Conservation (phyloP, 2,113 vertebrate genomes). For the Phylloscopus trochilus region DNA sequence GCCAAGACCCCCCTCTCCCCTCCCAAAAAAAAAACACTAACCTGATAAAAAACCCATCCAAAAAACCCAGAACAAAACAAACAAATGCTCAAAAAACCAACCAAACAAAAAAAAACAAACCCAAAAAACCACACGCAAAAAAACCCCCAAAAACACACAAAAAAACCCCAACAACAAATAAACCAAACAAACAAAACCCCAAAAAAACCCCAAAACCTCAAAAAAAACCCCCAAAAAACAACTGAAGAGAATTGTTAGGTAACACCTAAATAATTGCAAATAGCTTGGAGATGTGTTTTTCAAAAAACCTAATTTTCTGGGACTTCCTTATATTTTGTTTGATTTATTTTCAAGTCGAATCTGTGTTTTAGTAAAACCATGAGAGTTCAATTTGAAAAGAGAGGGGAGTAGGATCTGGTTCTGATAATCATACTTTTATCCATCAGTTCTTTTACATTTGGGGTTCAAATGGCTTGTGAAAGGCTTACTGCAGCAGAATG, state of each 20-base stretch:
- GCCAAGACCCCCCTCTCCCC: accelerated
- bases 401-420: not conserved
- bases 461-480: not conserved
- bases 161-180: too few relatives aligned
- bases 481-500: not conserved
- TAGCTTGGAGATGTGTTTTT: accelerated
- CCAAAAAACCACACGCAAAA: not conserved
- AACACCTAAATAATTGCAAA: not conserved
- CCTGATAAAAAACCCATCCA: not conserved
- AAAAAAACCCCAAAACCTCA: not conserved
- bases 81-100: accelerated
- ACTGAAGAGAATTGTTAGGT: not conserved
- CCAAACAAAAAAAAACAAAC: not conserved
- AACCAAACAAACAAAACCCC: not conserved
- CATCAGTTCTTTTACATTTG: not conserved
- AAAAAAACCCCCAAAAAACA: accelerated
- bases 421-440: not conserved
- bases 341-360: not conserved
- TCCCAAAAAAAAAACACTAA: not conserved
- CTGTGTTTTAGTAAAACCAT: not conserved
- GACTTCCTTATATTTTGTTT: not conserved
- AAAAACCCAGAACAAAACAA: not conserved
- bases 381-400: not conserved
- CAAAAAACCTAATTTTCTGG: accelerated
- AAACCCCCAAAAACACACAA: accelerated